Conservation (phyloP, 2,888 invertebrate genomes). For the Seira musarum region DNA sequence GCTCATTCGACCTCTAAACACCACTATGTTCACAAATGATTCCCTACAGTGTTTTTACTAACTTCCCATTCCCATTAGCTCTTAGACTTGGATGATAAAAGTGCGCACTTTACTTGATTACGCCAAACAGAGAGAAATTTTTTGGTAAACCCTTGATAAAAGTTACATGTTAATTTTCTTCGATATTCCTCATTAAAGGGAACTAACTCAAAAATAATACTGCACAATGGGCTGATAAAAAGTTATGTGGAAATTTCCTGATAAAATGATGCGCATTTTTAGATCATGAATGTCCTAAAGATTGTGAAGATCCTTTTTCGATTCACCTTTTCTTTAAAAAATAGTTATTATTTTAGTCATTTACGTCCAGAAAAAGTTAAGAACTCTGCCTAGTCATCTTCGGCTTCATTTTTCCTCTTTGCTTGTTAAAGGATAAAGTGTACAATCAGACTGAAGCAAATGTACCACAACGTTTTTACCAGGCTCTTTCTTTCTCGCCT, state of each 20-base stretch:
- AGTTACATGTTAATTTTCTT: constrained; percentile 7
- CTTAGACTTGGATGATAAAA: not conserved
- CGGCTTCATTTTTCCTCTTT: not conserved
- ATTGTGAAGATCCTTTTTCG: not conserved
- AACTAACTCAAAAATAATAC: constrained; percentile 14
- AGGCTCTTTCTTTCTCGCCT: constrained; percentile 3
- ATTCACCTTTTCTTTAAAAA: not conserved
- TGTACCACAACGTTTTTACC: not conserved
- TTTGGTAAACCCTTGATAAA: not conserved
- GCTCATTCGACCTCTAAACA: not conserved
- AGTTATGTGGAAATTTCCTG: not conserved
- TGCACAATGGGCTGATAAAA: constrained; percentile 11
- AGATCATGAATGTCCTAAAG: too few species aligned
- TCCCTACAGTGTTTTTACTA: constrained; percentile 48
- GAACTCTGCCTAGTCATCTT: not conserved
- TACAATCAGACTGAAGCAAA: not conserved
- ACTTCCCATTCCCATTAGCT: constrained; percentile 18
- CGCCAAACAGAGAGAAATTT: not conserved
- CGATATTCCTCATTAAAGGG: not conserved
- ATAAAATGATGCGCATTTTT: not conserved
- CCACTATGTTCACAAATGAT: constrained; percentile 9
- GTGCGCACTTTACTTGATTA: not conserved
- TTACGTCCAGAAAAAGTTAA: not conserved
- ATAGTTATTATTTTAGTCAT: not conserved
- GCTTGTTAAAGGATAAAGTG: constrained; percentile 14